Conservation (phyloP, 2,113 vertebrate species). For the Chloebia gouldiae region DNA sequence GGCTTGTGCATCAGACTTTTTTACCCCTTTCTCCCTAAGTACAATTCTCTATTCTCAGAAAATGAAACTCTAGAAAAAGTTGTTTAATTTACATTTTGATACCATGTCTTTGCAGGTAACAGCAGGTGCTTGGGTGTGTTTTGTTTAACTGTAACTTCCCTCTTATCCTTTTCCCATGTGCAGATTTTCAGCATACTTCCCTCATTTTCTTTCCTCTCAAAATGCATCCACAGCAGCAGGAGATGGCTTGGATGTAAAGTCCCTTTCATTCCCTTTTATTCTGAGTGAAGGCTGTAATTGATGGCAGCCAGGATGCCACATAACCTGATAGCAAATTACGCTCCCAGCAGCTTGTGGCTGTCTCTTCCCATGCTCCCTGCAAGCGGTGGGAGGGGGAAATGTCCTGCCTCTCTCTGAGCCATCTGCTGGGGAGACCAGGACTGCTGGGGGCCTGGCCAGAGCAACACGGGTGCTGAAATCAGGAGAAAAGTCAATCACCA, state of each 20-base stretch:
- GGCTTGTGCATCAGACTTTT: neutral
- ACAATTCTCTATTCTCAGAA: neutral
- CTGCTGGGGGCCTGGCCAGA: neutral
- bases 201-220: neutral
- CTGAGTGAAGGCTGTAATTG: neutral
- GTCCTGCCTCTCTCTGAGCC: neutral
- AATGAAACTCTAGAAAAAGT: neutral
- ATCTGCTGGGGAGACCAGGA: fast-evolving
- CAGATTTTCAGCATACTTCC: neutral
- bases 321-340: neutral
- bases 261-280: neutral
- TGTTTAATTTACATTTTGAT: neutral
- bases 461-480: neutral
- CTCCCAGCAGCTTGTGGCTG: neutral
- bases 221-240: neutral
- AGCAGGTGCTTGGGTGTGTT: neutral
- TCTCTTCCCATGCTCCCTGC: neutral
- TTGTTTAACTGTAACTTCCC: neutral
- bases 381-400: fast-evolving
- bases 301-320: neutral
- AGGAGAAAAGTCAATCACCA: neutral
- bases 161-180: neutral
- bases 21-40: neutral
- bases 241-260: neutral
- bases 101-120: neutral